Percentiles rank a stretch among this genome's conserved stretches.
Evolutionary conservation across 37 sponge, comb jelly and placozoan species (phyloP).

Genomic region (Aplysina aerophoba): DNA sequence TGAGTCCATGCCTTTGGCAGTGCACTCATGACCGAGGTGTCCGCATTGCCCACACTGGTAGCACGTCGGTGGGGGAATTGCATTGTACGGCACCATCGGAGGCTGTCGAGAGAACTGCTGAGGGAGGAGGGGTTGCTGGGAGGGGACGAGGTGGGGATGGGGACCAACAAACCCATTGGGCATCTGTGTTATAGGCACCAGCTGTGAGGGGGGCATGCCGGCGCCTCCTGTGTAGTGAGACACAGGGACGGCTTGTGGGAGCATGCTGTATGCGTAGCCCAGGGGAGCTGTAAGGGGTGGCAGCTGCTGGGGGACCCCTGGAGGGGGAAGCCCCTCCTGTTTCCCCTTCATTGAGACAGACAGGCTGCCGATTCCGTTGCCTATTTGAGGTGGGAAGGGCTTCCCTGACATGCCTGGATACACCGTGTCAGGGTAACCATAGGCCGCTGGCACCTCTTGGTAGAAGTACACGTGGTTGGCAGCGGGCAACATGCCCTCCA

Average conservation of each 20-base stretch:
- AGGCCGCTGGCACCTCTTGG: not conserved
- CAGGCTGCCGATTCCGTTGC: not conserved
- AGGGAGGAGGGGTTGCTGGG: conserved; percentile 6
- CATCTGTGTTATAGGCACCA: not conserved
- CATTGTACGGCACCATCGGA: not conserved
- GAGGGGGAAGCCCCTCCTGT: not conserved
- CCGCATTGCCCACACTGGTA: conserved; percentile 78
- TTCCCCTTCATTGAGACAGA: not conserved
- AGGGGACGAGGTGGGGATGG: not conserved
- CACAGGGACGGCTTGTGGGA: not conserved
- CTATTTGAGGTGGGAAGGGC: not conserved
- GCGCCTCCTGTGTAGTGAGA: not conserved
- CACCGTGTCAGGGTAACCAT: not conserved
- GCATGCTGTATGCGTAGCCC: not conserved
- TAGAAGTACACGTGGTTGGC: not conserved
- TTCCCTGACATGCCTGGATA: too few species aligned
- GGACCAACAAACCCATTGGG: not conserved
- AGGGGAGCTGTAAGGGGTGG: not conserved
- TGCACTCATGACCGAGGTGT: conserved; percentile 57
- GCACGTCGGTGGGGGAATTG: conserved; percentile 27
- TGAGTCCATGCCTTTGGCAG: conserved; percentile 42
- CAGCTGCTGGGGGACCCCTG: not conserved
- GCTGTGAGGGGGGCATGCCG: not conserved
- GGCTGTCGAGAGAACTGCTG: not conserved
- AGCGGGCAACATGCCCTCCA: too few species aligned